Conservation (phyloP, 2,888 invertebrate genomes). For the Noctua pronuba region DNA sequence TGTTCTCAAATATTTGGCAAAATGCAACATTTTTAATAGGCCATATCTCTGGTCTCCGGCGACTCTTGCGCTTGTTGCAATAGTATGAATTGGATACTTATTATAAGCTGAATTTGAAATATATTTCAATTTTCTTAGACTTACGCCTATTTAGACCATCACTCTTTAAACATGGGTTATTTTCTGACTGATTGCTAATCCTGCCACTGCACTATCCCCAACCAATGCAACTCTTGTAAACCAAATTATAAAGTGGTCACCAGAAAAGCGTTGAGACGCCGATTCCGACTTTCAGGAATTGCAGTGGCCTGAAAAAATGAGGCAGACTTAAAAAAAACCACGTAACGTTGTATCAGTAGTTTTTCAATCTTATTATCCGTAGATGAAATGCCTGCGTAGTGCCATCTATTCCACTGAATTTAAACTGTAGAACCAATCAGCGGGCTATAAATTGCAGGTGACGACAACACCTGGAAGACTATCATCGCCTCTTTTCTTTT, state of each 20-base stretch:
- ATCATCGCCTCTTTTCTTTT: neutral
- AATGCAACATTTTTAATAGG: neutral
- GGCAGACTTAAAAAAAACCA: neutral
- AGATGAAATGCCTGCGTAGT: neutral
- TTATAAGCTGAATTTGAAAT: neutral
- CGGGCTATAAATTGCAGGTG: neutral
- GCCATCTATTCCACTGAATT: neutral
- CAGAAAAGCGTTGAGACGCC: neutral
- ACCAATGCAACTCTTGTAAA: neutral
- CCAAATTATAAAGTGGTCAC: neutral
- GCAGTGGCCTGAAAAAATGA: neutral
- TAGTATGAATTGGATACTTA: neutral
- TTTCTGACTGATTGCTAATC: neutral
- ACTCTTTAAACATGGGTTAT: neutral
- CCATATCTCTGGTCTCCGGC: neutral
- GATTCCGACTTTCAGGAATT: neutral
- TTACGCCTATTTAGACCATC: neutral
- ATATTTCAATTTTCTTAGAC: neutral
- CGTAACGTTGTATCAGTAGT: neutral
- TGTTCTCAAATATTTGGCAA: neutral
- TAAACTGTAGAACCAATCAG: neutral
- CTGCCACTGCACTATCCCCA: neutral
- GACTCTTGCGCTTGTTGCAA: neutral
- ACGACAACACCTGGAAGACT: neutral
- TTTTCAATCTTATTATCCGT: slow-evolving; percentile 6